Evolutionary conservation across 2,888 invertebrate species (phyloP).

Genomic region (Aphodius sticticus): DNA sequence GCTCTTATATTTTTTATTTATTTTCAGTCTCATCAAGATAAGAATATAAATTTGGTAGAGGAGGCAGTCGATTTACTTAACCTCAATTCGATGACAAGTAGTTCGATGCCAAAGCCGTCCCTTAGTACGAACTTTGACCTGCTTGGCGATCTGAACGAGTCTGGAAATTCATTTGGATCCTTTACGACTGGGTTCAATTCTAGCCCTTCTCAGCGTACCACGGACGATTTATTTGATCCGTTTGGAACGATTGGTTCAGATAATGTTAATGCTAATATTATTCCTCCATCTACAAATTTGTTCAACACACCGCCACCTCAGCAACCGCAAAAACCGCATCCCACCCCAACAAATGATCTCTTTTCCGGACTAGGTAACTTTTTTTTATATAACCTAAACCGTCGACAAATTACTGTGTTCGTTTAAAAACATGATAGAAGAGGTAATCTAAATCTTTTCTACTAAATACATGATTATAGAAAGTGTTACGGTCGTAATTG

Average conservation of each 20-base stretch:
- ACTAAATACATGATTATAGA: too few species aligned
- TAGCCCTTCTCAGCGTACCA: neutral
- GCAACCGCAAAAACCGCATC: slow-evolving; percentile 61
- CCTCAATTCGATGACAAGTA: slow-evolving; percentile 54
- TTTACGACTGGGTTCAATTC: slow-evolving; percentile 49
- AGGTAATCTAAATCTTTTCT: too few species aligned
- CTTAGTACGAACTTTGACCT: slow-evolving; percentile 68
- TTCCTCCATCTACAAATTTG: slow-evolving; percentile 24
- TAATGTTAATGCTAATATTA: slow-evolving; percentile 32
- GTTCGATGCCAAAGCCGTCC: slow-evolving; percentile 51
- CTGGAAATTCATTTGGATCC: slow-evolving; percentile 60
- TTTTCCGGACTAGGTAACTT: slow-evolving; percentile 67
- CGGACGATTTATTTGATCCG: slow-evolving; percentile 69
- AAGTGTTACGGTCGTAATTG: too few species aligned
- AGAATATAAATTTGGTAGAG: slow-evolving; percentile 42
- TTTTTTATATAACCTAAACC: neutral
- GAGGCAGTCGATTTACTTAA: slow-evolving; percentile 70
- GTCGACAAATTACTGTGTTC: too few species aligned
- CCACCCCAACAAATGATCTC: slow-evolving; percentile 67
- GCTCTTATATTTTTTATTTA: neutral
- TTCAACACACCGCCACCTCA: slow-evolving; percentile 59
- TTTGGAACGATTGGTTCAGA: slow-evolving; percentile 64
- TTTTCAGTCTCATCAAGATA: slow-evolving; percentile 23
- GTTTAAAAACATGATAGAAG: too few species aligned
- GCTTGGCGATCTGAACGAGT: slow-evolving; percentile 61